Base-by-base conservation (phyloP, 2,888 invertebrate genomes). In the Biston betularia region DNA sequence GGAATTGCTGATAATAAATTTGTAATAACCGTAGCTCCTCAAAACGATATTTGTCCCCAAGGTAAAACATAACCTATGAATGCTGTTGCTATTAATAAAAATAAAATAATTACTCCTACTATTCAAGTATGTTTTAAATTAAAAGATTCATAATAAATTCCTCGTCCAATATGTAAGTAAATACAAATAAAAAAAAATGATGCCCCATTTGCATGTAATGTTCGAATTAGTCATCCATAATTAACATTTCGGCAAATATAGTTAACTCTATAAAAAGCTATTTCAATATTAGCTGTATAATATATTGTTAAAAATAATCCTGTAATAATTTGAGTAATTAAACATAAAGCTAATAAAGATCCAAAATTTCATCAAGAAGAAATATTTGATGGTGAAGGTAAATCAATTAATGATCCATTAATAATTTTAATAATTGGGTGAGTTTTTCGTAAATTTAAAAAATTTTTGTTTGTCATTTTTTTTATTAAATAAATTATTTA, bases 21-120 rank as follows among this genome's bases (percentile, higher is more conserved):
- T 42, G 96, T 96, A 95, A 97, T 97, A n/a, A 97, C 96, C 46
- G 96, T 96, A 0, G 96, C 96, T 1, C 96, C 96, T 94, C 97
- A 97, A 85, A 96, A 97, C 0, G 96, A 97, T 95, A 97, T 97
- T 96, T 97, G 96, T 8, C 96, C 96, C 89, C 97, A 97, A 0
- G 96, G 96, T 79, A 97, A 72, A 0, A 97, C 96, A 92, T 97
- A 97, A 0, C 97, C 97, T 94, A 97, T 90, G 86, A 97, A 97
- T 33, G 96, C 96, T 55, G 96, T 96, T 80, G 89, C 95, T 95
- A 97, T 97, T 71, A 95, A 86, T 84, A 95, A 60, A 77, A 97
- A 94, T 88, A 96, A 85, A 83, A 97, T 94, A 68, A 95, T 89
- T 57, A 96, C 89, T 59, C 97, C 97, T 0, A 94, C 76, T 78